Base-by-base conservation (phyloP, 1,140 invertebrate species). In the Plutomurus gul region DNA sequence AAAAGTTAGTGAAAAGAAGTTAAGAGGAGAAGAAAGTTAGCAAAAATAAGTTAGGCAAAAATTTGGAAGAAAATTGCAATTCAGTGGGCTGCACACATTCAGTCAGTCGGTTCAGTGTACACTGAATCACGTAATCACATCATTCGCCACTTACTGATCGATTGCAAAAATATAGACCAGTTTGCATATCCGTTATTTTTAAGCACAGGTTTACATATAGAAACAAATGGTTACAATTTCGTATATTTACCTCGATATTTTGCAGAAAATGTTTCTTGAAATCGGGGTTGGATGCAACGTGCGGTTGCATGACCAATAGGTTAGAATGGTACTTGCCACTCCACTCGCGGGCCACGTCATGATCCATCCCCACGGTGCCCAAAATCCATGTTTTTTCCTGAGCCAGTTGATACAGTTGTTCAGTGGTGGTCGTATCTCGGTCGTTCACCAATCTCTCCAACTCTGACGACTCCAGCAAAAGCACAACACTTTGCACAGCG, bases 331-430 rank as follows among this genome's bases (percentile, higher is more conserved):
- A 81, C 27, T 76, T 60, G 8, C 18, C 49, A 46, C 80, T 83
- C 80, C 80, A 83, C 39, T 83, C 80, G 47, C 72, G 22, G 13
- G 70, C 76, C n/a, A 81, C 36, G 4, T 83, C 80, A 18, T 77
- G 47, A 60, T 83, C 78, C 30, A 83, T 72, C 6, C 78, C 78
- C 3, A 83, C 82, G 27, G 82, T 80, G 3, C 82, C 82, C 13
- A 83, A 47, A 77, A 83, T 83, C 82, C 82, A 83, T 22, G 82
- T 40, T 60, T 82, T 83, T 37, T 78, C 30, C 25, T 51, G 49
- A 47, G 47, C 49, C n/a, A 83, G 25, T 56, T 71, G 36, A 47
- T 73, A 43, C 25, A 83, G 77, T 49, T 81, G 60, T 33, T 81
- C 51, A 0, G n/a, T 65, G 8, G 72, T 30, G 30, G 39, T 51